Conservation (phyloP, 2,113 vertebrate genomes). For the Hassar affinis region DNA sequence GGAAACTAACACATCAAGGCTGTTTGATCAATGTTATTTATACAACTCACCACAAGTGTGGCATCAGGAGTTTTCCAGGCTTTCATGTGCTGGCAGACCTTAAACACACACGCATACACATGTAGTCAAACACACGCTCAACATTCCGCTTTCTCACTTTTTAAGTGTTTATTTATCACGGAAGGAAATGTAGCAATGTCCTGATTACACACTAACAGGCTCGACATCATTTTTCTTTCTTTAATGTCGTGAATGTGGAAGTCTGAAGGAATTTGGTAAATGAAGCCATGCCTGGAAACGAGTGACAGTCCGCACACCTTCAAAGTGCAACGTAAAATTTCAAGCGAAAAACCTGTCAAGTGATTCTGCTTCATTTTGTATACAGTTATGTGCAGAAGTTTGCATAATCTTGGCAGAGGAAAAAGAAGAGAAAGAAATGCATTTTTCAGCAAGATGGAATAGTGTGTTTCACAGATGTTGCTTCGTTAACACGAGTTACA, state of each 20-base stretch:
- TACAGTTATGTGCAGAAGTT: background rate
- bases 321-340: background rate
- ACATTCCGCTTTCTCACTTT: slow-evolving; percentile 38
- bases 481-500: background rate
- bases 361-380: slow-evolving; percentile 5
- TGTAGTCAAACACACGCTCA: slow-evolving; percentile 31
- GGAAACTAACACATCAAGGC: slow-evolving; percentile 58
- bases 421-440: background rate
- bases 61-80: slow-evolving; percentile 22
- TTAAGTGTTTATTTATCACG: slow-evolving; percentile 57
- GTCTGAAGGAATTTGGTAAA: slow-evolving; percentile 26
- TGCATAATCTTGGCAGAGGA: background rate
- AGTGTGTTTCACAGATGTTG: slow-evolving; percentile 21
- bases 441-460: slow-evolving; percentile 2
- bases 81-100: slow-evolving; percentile 36
- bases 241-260: slow-evolving; percentile 42
- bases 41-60: slow-evolving; percentile 52
- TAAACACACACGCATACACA: slow-evolving; percentile 16
- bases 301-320: slow-evolving; percentile 11
- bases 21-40: slow-evolving; percentile 65
- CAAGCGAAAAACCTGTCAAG: background rate
- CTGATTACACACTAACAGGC: slow-evolving; percentile 54
- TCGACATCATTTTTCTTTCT: slow-evolving; percentile 35
- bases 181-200: slow-evolving; percentile 46
- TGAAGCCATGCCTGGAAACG: slow-evolving; percentile 15